Evolutionary conservation across 2,888 invertebrate genomes (phyloP).

Genomic region (Reticulitermes lucifugus): DNA sequence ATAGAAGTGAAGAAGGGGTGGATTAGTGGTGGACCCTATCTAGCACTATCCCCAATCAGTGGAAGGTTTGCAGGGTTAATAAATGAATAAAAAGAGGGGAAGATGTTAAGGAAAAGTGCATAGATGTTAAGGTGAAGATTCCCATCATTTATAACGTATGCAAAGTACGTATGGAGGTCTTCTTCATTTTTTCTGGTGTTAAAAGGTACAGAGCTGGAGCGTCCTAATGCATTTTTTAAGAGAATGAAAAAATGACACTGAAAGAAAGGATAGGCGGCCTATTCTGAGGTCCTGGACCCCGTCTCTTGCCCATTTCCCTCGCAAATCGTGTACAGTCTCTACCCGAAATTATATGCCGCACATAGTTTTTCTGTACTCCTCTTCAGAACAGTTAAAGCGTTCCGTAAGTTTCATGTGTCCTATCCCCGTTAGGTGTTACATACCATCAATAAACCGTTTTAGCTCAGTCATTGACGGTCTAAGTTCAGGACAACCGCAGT

Average conservation of each 20-base stretch:
- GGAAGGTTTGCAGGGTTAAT: slow-evolving; percentile 21
- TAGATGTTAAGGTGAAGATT: slow-evolving; percentile 4
- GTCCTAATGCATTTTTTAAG: slow-evolving; percentile 37
- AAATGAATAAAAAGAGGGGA: slow-evolving; percentile 29
- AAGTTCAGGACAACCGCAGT: too few relatives aligned
- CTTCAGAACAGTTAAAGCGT: too few relatives aligned
- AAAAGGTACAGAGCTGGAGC: background rate
- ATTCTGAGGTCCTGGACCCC: background rate
- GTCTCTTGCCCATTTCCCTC: background rate
- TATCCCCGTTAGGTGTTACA: too few relatives aligned
- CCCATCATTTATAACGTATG: slow-evolving; percentile 41
- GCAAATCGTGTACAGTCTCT: background rate
- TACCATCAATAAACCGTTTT: too few relatives aligned
- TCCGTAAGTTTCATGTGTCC: too few relatives aligned
- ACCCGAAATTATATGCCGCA: background rate
- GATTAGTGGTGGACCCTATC: slow-evolving; percentile 50
- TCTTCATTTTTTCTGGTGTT: slow-evolving; percentile 21
- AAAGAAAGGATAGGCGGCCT: background rate
- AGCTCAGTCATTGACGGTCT: too few relatives aligned
- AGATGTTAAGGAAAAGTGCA: slow-evolving; percentile 26
- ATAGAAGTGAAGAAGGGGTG: slow-evolving; percentile 37
- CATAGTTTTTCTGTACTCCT: too few relatives aligned
- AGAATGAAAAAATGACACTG: slow-evolving; percentile 35
- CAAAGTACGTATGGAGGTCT: slow-evolving; percentile 33
- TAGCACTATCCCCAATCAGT: slow-evolving; percentile 31